A percentile compares a stretch with the other conserved stretches of the same genome.
phyloP scores from a whole-genome alignment of 2,888 invertebrate species.

The Habrosyne pyritoides region DNA sequence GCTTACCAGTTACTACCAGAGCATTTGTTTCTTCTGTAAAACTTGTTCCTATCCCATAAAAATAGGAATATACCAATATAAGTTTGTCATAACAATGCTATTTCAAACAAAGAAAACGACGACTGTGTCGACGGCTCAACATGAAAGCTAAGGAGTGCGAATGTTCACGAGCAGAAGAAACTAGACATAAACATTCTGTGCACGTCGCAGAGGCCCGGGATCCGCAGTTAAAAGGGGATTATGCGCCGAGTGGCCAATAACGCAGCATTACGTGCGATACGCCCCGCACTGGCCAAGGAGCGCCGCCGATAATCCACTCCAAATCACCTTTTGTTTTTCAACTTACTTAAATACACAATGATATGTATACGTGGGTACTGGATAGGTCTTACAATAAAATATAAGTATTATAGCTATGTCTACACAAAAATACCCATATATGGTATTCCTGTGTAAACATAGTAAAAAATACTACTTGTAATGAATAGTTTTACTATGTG shows the following conservation, averaged over 20 bases:
- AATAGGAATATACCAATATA: not conserved
- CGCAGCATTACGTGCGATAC: constrained; percentile 60
- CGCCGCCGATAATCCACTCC: constrained; percentile 57
- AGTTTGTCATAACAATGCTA: not conserved
- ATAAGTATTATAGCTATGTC: too few relatives aligned
- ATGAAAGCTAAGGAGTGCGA: constrained; percentile 65
- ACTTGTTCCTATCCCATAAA: not conserved
- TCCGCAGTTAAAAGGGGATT: constrained; percentile 81
- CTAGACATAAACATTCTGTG: constrained; percentile 57
- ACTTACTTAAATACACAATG: not conserved
- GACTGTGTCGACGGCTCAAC: constrained; percentile 41
- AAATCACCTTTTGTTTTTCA: constrained; percentile 51
- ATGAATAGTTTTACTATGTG: too few relatives aligned
- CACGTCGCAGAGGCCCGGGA: constrained; percentile 65
- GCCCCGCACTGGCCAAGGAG: constrained; percentile 39
- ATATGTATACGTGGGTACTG: not conserved
- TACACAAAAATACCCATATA: too few relatives aligned
- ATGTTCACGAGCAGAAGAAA: constrained; percentile 65
- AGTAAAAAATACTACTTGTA: too few relatives aligned
- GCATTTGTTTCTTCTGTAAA: too few relatives aligned
- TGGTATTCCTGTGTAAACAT: too few relatives aligned
- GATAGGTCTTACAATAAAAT: not conserved
- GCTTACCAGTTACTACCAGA: too few relatives aligned
- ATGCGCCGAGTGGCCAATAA: constrained; percentile 78
- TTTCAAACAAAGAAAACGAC: constrained; percentile 20